These are phyloP conservation scores for Taurulus bubalis DNA, from an alignment of 2,113 vertebrate genomes.

Conservation along the genomic window DNA sequence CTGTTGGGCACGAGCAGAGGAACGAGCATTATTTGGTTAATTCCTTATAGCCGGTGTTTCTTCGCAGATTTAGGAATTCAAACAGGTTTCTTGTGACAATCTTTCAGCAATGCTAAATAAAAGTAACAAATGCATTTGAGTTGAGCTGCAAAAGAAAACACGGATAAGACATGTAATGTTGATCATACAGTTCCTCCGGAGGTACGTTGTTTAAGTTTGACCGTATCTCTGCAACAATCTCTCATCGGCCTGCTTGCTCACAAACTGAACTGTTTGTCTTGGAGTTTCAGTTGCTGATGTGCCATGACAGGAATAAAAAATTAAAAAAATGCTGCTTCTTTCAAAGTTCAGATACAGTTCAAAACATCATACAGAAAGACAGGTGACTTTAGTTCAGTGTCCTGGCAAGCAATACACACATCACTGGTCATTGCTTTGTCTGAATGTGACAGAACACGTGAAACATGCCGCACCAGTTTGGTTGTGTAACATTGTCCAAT, in stretches of 20 bases:
- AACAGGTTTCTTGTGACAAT: background rate
- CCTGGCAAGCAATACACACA: background rate
- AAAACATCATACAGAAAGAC: conserved; percentile 14
- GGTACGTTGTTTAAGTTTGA: conserved; percentile 22
- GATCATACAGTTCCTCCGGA: conserved; percentile 31
- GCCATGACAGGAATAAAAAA: too few species aligned
- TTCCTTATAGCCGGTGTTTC: background rate
- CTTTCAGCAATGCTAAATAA: background rate
- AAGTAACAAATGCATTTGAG: background rate
- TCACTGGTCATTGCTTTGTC: conserved; percentile 23
- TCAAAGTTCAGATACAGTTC: background rate
- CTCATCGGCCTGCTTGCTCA: conserved; percentile 12
- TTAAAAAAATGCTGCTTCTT: background rate
- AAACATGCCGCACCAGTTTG: conserved; percentile 46
- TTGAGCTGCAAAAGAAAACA: background rate
- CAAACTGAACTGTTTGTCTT: conserved; percentile 53
- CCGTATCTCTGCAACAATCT: conserved; percentile 34
- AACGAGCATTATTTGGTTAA: background rate
- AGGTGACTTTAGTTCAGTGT: background rate
- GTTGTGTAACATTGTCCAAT: conserved; percentile 20
- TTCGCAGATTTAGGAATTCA: background rate
- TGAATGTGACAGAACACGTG: conserved; percentile 21
- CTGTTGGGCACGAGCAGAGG: background rate
- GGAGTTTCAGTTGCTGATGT: conserved; percentile 10
- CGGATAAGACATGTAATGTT: conserved; percentile 4